These are phyloP conservation scores for Drosophila colorata DNA, from an alignment of 2,888 invertebrate genomes.

Conservation along the genomic window DNA sequence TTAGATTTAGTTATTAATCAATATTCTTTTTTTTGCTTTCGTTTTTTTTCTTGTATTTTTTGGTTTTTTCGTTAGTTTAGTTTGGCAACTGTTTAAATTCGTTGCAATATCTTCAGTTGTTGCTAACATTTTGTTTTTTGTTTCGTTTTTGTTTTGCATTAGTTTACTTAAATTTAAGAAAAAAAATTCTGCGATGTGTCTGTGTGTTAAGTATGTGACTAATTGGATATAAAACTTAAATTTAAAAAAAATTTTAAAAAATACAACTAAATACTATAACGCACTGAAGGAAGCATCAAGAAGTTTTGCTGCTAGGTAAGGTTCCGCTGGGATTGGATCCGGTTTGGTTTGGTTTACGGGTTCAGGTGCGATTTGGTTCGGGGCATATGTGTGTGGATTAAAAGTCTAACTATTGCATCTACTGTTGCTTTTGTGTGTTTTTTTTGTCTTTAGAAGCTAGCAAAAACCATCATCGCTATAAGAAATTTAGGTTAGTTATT, in stretches of 20 bases:
- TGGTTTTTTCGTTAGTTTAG: constrained; percentile 65
- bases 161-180: constrained; percentile 73
- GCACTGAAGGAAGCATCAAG: constrained; percentile 66
- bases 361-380: background rate
- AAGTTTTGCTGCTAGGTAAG: constrained; percentile 46
- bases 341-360: constrained; percentile 16
- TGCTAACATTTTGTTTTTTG: constrained; percentile 61
- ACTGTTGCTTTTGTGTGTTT: constrained; percentile 14
- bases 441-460: constrained; percentile 43
- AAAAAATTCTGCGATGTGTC: constrained; percentile 52
- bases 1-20: constrained; percentile 54
- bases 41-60: constrained; percentile 20
- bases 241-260: constrained; percentile 5
- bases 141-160: constrained; percentile 46
- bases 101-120: constrained; percentile 79
- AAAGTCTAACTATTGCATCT: constrained; percentile 45
- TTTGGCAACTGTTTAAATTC: constrained; percentile 80
- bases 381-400: constrained; percentile 12
- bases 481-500: constrained; percentile 24
- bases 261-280: constrained; percentile 52
- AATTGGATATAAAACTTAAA: constrained; percentile 25
- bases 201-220: constrained; percentile 44
- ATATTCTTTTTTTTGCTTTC: constrained; percentile 20
- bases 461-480: constrained; percentile 41
- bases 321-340: constrained; percentile 38